A percentile compares a stretch with the other conserved stretches of the same genome.
These are phyloP conservation scores for Siniperca knerii DNA, from an alignment of 2,113 vertebrate genomes.

Conservation along the genomic window DNA sequence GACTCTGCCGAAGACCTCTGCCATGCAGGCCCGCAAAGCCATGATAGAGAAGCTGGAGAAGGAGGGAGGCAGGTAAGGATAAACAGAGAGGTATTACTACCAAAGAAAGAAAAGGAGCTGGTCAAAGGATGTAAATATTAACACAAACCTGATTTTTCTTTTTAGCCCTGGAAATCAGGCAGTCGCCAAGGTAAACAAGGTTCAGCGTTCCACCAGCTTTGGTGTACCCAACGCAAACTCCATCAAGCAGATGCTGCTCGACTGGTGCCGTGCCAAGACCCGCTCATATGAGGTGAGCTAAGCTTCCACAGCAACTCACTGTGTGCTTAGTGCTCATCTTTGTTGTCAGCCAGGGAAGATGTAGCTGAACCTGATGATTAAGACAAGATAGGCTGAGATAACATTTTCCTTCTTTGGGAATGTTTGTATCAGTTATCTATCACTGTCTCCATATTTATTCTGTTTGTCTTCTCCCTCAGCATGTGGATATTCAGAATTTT, in stretches of 20 bases:
- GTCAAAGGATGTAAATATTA: conserved; percentile 57
- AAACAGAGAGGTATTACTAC: conserved; percentile 29
- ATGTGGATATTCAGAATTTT: conserved; percentile 98
- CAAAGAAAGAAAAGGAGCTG: conserved; percentile 53
- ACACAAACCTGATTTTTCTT: conserved; percentile 15
- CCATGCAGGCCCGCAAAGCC: conserved; percentile 93
- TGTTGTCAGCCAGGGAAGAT: conserved; percentile 16
- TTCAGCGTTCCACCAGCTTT: conserved; percentile 94
- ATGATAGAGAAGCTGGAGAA: conserved; percentile 98
- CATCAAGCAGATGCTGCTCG: conserved; percentile 99
- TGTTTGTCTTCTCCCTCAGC: conserved; percentile 77
- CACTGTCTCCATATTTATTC: background rate
- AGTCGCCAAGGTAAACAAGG: conserved; percentile 79
- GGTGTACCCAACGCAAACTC: conserved; percentile 97
- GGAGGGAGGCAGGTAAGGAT: conserved; percentile 88
- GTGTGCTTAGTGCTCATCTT: conserved; percentile 20
- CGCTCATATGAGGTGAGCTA: conserved; percentile 92
- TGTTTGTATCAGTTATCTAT: conserved; percentile 28
- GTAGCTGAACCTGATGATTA: conserved; percentile 13
- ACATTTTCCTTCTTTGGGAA: conserved; percentile 15
- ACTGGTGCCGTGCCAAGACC: conserved; percentile 98
- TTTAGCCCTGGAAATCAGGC: conserved; percentile 85
- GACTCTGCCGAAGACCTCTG: conserved; percentile 91
- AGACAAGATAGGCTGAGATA: background rate
- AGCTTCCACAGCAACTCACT: background rate